Conservation (phyloP, 2,888 invertebrate species). For the Cyrtodaria siliqua region DNA sequence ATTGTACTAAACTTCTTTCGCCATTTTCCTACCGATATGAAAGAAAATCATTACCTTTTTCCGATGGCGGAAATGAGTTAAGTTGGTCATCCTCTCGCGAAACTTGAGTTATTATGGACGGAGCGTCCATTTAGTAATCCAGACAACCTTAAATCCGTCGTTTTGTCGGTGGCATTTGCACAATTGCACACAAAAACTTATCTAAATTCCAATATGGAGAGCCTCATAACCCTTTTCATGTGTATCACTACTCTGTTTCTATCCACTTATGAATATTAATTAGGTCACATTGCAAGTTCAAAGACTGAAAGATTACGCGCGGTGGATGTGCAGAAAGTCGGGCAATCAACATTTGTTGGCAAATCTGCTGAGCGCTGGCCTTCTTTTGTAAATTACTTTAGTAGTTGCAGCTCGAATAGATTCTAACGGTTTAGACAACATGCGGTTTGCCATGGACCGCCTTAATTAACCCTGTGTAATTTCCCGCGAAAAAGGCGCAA, state of each 20-base stretch:
- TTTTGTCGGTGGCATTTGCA: slow-evolving; percentile 68
- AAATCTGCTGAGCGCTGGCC: too few relatives aligned
- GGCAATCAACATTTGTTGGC: too few relatives aligned
- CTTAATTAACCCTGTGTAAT: too few relatives aligned
- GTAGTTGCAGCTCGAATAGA: too few relatives aligned
- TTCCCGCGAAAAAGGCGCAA: too few relatives aligned
- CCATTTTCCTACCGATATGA: slow-evolving; percentile 73
- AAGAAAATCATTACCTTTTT: slow-evolving; percentile 92
- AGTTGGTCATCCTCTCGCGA: slow-evolving; percentile 98
- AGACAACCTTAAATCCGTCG: slow-evolving; percentile 66
- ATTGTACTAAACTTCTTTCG: slow-evolving; percentile 58
- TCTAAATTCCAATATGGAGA: slow-evolving; percentile 69
- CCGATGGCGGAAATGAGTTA: slow-evolving; percentile 94
- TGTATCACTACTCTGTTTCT: slow-evolving; percentile 66
- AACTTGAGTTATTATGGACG: slow-evolving; percentile 99
- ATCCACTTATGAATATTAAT: slow-evolving; percentile 80
- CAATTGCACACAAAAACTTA: slow-evolving; percentile 61
- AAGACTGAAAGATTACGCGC: neutral
- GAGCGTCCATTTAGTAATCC: slow-evolving; percentile 91
- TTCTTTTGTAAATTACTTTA: too few relatives aligned
- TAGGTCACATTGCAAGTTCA: slow-evolving; percentile 39
- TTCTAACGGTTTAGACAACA: too few relatives aligned
- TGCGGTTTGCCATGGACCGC: too few relatives aligned
- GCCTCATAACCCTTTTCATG: slow-evolving; percentile 50
- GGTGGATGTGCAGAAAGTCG: too few relatives aligned